Conservation (phyloP, 1,140 invertebrate species). For the Cyclina sinensis region DNA sequence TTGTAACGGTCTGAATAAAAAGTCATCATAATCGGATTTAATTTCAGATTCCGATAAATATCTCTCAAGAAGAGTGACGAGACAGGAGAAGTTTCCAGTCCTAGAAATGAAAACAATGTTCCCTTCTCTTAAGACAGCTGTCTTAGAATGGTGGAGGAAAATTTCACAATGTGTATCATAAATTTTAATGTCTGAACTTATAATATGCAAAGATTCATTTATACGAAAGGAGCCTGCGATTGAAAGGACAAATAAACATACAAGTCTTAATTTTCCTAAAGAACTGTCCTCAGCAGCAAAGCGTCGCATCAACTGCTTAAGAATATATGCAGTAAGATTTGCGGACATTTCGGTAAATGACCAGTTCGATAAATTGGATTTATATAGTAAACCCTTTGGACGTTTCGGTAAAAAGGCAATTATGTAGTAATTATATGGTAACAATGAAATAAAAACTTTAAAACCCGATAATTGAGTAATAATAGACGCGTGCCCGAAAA, state of each 20-base stretch:
- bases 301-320: background rate
- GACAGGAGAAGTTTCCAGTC: background rate
- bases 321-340: background rate
- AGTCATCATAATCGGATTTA: background rate
- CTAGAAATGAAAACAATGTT: background rate
- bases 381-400: too few species aligned
- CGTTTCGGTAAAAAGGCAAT: too few species aligned
- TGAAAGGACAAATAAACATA: background rate
- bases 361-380: too few species aligned
- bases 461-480: too few species aligned
- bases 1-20: background rate
- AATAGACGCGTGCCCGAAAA: too few species aligned
- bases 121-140: background rate
- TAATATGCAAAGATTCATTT: background rate
- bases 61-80: background rate
- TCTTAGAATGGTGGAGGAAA: background rate
- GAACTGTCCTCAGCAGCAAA: background rate
- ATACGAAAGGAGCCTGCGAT: slow-evolving; percentile 23
- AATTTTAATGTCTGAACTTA: slow-evolving; percentile 6
- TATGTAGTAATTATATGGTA: too few species aligned
- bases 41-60: background rate
- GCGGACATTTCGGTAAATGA: too few species aligned
- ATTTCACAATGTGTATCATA: background rate
- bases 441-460: too few species aligned
- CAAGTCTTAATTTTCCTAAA: slow-evolving; percentile 20